Conservation (phyloP, 2,888 invertebrate species). For the Koerneria pararmatus region DNA sequence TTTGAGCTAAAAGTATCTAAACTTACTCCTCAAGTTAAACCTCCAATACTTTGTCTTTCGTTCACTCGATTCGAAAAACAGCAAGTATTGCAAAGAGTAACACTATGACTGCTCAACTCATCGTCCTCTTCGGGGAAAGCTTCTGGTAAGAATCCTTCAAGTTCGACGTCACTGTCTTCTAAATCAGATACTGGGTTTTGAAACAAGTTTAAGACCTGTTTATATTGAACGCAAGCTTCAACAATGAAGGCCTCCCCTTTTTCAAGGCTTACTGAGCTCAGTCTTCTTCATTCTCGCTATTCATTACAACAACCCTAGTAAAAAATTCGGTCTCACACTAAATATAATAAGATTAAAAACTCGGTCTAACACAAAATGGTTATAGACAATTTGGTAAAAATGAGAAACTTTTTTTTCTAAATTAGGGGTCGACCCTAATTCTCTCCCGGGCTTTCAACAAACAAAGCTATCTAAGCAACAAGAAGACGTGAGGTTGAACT, state of each 20-base stretch:
- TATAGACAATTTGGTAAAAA: too few species aligned
- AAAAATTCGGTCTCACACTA: too few species aligned
- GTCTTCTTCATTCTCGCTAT: background rate
- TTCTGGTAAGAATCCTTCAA: conserved; percentile 52
- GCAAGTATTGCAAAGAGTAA: too few species aligned
- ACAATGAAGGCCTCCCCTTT: background rate
- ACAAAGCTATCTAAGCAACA: too few species aligned
- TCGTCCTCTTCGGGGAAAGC: conserved; percentile 26
- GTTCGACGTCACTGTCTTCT: conserved; percentile 54
- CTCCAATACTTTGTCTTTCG: background rate
- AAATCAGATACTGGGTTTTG: conserved; percentile 22
- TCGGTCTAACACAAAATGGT: too few species aligned
- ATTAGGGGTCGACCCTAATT: background rate
- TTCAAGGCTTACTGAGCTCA: background rate
- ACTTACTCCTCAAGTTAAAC: conserved; percentile 21
- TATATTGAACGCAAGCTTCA: too few species aligned
- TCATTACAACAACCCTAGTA: background rate
- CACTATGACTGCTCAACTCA: too few species aligned
- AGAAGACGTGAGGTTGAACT: too few species aligned
- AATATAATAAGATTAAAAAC: too few species aligned
- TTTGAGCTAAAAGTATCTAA: background rate
- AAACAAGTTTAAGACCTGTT: background rate
- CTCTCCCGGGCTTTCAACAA: too few species aligned
- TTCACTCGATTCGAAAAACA: background rate
- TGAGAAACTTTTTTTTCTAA: too few species aligned